Conservation (phyloP, 1,140 invertebrate species). For the Chrysomallon squamiferum region DNA sequence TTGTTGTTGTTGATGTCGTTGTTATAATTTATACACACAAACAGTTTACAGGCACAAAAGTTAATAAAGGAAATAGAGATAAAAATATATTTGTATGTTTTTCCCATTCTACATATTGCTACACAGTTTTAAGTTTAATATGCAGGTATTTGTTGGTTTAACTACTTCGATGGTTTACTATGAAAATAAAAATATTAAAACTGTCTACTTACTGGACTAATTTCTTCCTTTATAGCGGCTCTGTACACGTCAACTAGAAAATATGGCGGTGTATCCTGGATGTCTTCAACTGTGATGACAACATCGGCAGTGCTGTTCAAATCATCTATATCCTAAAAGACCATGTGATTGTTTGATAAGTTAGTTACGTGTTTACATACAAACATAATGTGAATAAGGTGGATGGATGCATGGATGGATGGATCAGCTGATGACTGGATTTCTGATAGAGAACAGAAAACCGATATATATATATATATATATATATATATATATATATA, state of each 20-base stretch:
- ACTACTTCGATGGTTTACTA: too few species aligned
- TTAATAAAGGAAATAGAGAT: too few species aligned
- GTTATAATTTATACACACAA: too few species aligned
- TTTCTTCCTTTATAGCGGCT: slow-evolving; percentile 11
- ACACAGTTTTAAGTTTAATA: too few species aligned
- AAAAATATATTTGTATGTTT: too few species aligned
- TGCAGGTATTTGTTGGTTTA: too few species aligned
- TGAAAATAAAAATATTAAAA: too few species aligned
- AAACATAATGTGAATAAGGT: not conserved
- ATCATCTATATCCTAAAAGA: slow-evolving; percentile 10
- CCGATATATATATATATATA: not conserved
- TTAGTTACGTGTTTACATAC: not conserved
- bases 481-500: not conserved
- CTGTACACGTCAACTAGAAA: slow-evolving; percentile 72
- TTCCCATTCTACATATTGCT: too few species aligned
- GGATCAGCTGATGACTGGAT: not conserved
- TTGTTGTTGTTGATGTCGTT: too few species aligned
- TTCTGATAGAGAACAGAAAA: not conserved
- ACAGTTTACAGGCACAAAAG: too few species aligned
- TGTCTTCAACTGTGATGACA: slow-evolving; percentile 76
- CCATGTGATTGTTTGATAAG: not conserved
- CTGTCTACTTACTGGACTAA: not conserved
- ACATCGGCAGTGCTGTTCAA: slow-evolving; percentile 69
- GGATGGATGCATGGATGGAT: not conserved
- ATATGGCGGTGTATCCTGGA: slow-evolving; percentile 81